Evolutionary conservation across 2,888 invertebrate species (phyloP).

Genomic region (Cetonia aurata): DNA sequence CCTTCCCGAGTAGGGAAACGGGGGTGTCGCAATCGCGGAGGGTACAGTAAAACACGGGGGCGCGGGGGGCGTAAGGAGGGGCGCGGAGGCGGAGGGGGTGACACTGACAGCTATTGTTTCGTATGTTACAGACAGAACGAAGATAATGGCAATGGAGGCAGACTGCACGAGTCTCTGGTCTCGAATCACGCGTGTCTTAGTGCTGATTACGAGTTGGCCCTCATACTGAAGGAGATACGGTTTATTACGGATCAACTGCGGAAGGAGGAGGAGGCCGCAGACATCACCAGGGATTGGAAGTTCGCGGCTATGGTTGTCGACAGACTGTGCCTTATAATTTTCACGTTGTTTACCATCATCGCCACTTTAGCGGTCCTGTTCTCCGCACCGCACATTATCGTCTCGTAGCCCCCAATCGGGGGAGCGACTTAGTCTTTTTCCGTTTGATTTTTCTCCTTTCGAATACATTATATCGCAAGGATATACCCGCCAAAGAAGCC

Average conservation of each 20-base stretch:
- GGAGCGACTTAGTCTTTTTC: constrained; percentile 20
- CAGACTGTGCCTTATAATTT: constrained; percentile 99
- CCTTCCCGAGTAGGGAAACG: background rate
- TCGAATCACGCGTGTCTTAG: constrained; percentile 89
- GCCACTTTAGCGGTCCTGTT: constrained; percentile 97
- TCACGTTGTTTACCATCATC: constrained; percentile 98
- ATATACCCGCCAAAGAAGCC: background rate
- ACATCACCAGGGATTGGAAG: constrained; percentile 98
- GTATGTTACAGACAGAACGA: constrained; percentile 64
- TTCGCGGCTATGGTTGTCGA: constrained; percentile 99
- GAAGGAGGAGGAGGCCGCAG: constrained; percentile 94
- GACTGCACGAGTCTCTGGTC: constrained; percentile 79
- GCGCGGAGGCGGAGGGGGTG: background rate
- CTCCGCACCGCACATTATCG: constrained; percentile 96
- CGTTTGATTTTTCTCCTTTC: background rate
- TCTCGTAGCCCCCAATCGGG: constrained; percentile 75
- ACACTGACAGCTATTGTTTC: constrained; percentile 29
- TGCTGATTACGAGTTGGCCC: constrained; percentile 93
- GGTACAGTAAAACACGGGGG: background rate
- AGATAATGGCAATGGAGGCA: constrained; percentile 71
- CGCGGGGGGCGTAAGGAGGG: no score
- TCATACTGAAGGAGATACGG: constrained; percentile 94
- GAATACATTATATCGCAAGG: background rate
- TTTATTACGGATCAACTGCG: constrained; percentile 95
- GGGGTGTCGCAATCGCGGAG: background rate